Conservation (phyloP, 2,113 vertebrate genomes). For the Sialia sialis region DNA sequence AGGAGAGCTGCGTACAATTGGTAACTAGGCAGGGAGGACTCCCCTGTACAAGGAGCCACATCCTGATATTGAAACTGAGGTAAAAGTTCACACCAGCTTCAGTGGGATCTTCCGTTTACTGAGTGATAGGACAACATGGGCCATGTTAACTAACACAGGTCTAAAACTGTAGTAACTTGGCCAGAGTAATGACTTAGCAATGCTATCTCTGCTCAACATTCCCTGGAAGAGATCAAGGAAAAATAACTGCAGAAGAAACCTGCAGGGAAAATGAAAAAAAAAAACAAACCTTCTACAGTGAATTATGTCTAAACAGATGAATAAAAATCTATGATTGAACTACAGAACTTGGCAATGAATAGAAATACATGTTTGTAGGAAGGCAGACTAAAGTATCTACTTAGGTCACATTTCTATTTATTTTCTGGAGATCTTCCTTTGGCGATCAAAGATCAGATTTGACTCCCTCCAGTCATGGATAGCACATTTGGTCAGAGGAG, state of each 20-base stretch:
- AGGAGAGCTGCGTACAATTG: conserved; percentile 56
- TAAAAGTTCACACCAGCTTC: conserved; percentile 44
- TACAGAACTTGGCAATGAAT: neutral
- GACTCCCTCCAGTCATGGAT: fast-evolving
- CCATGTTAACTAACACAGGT: neutral
- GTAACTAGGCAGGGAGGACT: conserved; percentile 52
- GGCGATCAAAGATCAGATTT: neutral
- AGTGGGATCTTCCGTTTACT: neutral
- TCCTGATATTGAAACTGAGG: conserved; percentile 59
- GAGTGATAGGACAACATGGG: neutral
- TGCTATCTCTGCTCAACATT: neutral
- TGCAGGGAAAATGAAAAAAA: neutral
- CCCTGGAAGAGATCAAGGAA: neutral
- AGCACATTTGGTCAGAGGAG: neutral
- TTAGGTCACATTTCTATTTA: neutral
- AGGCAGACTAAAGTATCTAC: neutral
- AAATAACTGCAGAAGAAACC: neutral
- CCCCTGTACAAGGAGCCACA: conserved; percentile 42
- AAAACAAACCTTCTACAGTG: neutral
- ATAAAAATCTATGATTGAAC: neutral
- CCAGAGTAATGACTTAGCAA: neutral
- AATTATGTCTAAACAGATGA: neutral
- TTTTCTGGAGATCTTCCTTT: neutral
- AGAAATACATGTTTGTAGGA: neutral
- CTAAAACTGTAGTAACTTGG: neutral